phyloP scores from a whole-genome alignment of 2,888 invertebrate species.

The Carabus problematicus region DNA sequence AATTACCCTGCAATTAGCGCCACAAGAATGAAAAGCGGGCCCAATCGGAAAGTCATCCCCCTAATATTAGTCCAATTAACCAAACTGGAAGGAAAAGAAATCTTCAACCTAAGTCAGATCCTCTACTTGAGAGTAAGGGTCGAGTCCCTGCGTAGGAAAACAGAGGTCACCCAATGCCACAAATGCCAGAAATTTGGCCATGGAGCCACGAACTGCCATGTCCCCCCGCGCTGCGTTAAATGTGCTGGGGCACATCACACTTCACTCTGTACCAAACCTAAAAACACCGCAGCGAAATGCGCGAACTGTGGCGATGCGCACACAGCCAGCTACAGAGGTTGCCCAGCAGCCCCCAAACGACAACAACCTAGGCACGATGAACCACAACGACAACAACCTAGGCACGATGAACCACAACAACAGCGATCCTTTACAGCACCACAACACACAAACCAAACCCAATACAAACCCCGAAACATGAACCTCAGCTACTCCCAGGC shows the following conservation, averaged over 20 bases:
- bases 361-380: background rate
- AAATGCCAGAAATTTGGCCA: background rate
- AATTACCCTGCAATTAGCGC: background rate
- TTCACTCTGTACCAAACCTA: background rate
- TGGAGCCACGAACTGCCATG: background rate
- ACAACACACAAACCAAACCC: no score
- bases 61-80: background rate
- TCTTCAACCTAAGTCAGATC: background rate
- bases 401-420: background rate
- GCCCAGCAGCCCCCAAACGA: conserved; percentile 4
- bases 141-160: background rate
- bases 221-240: background rate
- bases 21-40: background rate
- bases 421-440: no score
- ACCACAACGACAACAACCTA: background rate
- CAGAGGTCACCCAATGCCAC: no score
- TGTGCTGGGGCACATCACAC: no score
- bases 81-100: background rate
- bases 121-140: background rate
- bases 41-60: background rate
- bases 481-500: no score
- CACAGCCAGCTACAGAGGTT: background rate
- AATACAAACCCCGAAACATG: no score
- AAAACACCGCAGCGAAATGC: background rate
- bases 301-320: background rate